phyloP scores from a whole-genome alignment of 2,113 vertebrate genomes.

The Clarias batrachus region DNA sequence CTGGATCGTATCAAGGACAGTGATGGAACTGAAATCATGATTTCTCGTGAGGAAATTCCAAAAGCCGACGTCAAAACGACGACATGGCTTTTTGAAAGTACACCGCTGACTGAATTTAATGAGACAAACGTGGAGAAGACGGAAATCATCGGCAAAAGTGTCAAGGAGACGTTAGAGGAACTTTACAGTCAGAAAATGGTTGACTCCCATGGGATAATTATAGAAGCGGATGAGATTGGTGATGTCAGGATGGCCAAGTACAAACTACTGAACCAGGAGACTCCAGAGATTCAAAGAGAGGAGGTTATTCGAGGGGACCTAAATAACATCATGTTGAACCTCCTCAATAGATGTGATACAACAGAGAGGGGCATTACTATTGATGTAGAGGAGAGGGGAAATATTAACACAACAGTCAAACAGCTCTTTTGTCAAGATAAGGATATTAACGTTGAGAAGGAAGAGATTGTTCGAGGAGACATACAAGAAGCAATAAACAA shows the following conservation, averaged over 20 bases:
- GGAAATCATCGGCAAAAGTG: slow-evolving; percentile 84
- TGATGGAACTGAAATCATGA: slow-evolving; percentile 66
- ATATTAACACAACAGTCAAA: slow-evolving; percentile 80
- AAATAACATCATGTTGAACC: slow-evolving; percentile 84
- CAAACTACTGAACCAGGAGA: slow-evolving; percentile 82
- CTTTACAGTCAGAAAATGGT: slow-evolving; percentile 85
- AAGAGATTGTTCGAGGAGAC: slow-evolving; percentile 81
- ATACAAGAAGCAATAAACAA: slow-evolving; percentile 85
- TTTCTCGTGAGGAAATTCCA: slow-evolving; percentile 80
- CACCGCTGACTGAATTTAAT: slow-evolving; percentile 82
- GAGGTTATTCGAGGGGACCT: slow-evolving; percentile 82
- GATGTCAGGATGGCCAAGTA: slow-evolving; percentile 91
- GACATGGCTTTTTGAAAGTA: slow-evolving; percentile 90
- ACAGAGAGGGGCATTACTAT: slow-evolving; percentile 74
- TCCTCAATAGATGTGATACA: slow-evolving; percentile 76
- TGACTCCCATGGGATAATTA: slow-evolving; percentile 84
- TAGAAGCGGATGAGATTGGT: slow-evolving; percentile 86
- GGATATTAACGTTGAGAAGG: slow-evolving; percentile 75
- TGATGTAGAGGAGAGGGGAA: slow-evolving; percentile 80
- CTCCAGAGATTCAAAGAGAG: slow-evolving; percentile 84
- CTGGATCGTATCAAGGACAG: slow-evolving; percentile 81
- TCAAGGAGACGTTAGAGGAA: slow-evolving; percentile 84
- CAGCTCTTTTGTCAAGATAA: slow-evolving; percentile 80
- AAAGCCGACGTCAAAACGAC: slow-evolving; percentile 85
- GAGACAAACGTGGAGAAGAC: slow-evolving; percentile 74